Base-by-base conservation (phyloP, 2,797 vertebrate species). In the Cichlasoma orientale region DNA sequence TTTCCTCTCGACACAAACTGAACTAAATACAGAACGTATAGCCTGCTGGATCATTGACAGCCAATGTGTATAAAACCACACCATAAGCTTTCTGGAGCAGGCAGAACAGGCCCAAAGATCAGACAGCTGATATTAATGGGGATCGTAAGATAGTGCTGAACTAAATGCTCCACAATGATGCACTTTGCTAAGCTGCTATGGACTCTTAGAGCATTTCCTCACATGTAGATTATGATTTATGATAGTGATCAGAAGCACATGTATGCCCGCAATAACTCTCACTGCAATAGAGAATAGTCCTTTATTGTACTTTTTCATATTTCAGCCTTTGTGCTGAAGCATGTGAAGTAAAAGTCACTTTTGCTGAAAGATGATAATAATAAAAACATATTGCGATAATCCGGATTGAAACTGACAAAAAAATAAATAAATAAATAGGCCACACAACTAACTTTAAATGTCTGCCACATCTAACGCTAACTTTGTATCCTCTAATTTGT, bases 191-290 rank as follows among this genome's bases (percentile, higher is more conserved):
- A 68, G 63, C 14, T 58, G 68, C 72, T 55, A 44, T 4, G 25
- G 53, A 56, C 12, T 52, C 41, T 47, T 33, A 59, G 12, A 78
- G 23, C 8, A 63, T 59, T 79, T 88, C 38, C 72, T 69, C 41
- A 66, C 74, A 71, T 84, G 78, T 29, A 80, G 78, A 78, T 76
- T 54, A 78, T 72, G 61, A 79, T 76, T 79, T 72, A 58, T 50
- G 18, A 5, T 19, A 75, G 14, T 61, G 16, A 82, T 78, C 75
- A 53, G 58, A 82, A 86, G 63, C 83, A 6, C 7, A 6, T 27
- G 27, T 27, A 33, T 7, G 31, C 8, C 31, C 8, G 31, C 31
- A 33, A 33, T 33, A 33, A 33, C 31, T 29, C 29, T 33, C 31
- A 33, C 31, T 33, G 31, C 31, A 33, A 8, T 8, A 7, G 31